Conservation (phyloP, 2,113 vertebrate species). For the Macquaria australasica region DNA sequence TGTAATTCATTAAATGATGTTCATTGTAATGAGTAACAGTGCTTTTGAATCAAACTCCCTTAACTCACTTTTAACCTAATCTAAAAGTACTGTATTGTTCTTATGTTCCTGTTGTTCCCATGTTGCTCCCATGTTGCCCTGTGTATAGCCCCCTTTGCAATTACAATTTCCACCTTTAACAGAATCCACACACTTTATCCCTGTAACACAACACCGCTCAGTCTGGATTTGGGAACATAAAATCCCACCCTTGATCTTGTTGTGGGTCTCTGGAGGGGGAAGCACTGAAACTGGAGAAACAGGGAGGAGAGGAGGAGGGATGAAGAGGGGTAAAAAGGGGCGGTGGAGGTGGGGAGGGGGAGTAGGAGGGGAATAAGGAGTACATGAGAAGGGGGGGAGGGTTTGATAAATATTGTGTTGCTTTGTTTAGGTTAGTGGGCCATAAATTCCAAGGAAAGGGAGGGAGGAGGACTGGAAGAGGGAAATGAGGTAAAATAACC, state of each 20-base stretch:
- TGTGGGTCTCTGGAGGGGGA: conserved; percentile 41
- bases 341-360: background rate
- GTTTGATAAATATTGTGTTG: conserved; percentile 72
- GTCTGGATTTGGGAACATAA: conserved; percentile 59
- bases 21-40: background rate
- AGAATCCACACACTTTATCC: conserved; percentile 50
- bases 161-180: conserved; percentile 55
- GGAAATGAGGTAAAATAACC: conserved; percentile 48
- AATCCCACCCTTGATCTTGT: conserved; percentile 63
- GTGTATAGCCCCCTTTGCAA: background rate
- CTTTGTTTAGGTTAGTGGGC: conserved; percentile 75
- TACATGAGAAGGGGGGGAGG: conserved; percentile 58
- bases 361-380: background rate
- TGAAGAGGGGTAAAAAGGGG: background rate
- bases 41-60: background rate
- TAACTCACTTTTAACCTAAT: background rate
- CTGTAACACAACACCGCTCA: conserved; percentile 63
- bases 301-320: conserved; percentile 22
- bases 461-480: conserved; percentile 1
- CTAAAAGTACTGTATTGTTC: background rate
- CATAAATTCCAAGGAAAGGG: conserved; percentile 75
- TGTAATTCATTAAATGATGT: background rate
- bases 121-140: background rate
- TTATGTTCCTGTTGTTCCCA: background rate
- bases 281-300: conserved; percentile 53